These are phyloP conservation scores for Drosophila ustulata DNA, from an alignment of 2,888 invertebrate species.

Conservation along the genomic window DNA sequence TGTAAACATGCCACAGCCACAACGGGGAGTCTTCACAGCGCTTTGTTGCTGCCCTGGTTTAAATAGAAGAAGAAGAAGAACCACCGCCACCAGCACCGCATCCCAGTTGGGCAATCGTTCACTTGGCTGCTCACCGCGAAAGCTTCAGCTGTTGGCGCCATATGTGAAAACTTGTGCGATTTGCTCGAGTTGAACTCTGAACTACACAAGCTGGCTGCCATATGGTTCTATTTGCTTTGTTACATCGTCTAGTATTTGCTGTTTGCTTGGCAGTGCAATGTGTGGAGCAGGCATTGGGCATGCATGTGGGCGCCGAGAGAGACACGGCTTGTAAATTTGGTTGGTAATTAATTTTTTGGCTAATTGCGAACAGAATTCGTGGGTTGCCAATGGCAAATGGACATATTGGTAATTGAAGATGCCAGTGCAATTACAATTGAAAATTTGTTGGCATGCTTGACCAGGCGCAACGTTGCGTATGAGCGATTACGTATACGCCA, in stretches of 20 bases:
- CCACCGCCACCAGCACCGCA: constrained; percentile 2
- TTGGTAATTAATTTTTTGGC: constrained; percentile 43
- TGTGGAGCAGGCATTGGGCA: not conserved
- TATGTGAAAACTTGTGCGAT: constrained; percentile 49
- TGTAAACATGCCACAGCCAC: constrained; percentile 46
- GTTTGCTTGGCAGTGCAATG: constrained; percentile 27
- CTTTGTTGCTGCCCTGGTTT: constrained; percentile 16
- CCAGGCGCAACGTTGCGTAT: constrained; percentile 45
- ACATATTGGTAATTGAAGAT: constrained; percentile 27
- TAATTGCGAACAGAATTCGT: constrained; percentile 19
- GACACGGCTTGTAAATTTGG: constrained; percentile 11
- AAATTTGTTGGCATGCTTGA: constrained; percentile 23
- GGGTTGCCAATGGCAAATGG: not conserved
- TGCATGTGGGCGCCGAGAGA: not conserved
- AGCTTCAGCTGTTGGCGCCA: constrained; percentile 40
- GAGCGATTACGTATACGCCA: constrained; percentile 51
- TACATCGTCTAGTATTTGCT: constrained; percentile 7
- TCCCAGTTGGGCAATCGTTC: constrained; percentile 49
- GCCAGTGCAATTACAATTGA: constrained; percentile 20
- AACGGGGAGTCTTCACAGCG: constrained; percentile 6
- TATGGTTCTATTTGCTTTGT: constrained; percentile 49
- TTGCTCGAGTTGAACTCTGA: constrained; percentile 54
- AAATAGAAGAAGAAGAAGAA: not conserved
- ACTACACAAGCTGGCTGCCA: constrained; percentile 46
- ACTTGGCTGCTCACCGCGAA: constrained; percentile 45